A percentile compares a stretch with the other conserved stretches of the same genome.
These are phyloP conservation scores for Sinocyclocheilus grahami DNA, from an alignment of 2,113 vertebrate species.

Conservation along the genomic window DNA sequence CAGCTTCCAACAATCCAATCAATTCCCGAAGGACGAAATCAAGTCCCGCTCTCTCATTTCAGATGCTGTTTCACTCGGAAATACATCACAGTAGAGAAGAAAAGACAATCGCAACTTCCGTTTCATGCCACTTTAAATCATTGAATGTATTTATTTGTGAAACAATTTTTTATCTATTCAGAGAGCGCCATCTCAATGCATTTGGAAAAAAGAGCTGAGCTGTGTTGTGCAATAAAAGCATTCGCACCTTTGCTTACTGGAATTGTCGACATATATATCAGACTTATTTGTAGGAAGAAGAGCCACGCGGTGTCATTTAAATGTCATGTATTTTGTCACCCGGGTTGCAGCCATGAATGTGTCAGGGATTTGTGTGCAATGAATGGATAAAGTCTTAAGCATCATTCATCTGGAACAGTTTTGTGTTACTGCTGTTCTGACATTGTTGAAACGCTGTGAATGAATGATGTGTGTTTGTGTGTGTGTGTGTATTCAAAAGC, in stretches of 20 bases:
- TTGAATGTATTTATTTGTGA: neutral
- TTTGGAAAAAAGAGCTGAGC: constrained; percentile 6
- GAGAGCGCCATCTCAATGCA: constrained; percentile 14
- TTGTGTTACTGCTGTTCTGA: constrained; percentile 10
- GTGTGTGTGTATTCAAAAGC: no score
- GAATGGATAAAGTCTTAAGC: constrained; percentile 28
- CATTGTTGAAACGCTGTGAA: neutral
- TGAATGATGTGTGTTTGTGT: neutral
- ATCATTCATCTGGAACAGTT: constrained; percentile 26
- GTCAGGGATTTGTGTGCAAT: constrained; percentile 24
- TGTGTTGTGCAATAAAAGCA: constrained; percentile 18
- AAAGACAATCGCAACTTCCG: no score
- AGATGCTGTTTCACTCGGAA: no score
- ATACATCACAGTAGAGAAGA: no score
- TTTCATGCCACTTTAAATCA: neutral
- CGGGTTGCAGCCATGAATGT: constrained; percentile 21
- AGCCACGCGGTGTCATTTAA: constrained; percentile 5
- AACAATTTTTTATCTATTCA: neutral
- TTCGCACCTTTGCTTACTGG: neutral
- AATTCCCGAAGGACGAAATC: no score
- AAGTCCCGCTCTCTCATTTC: no score
- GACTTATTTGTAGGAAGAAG: constrained; percentile 20
- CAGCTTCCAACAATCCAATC: no score
- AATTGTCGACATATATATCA: neutral
- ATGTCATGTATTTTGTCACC: constrained; percentile 39